phyloP scores from a whole-genome alignment of 2,888 invertebrate genomes.

The Drosophila nigricruria region DNA sequence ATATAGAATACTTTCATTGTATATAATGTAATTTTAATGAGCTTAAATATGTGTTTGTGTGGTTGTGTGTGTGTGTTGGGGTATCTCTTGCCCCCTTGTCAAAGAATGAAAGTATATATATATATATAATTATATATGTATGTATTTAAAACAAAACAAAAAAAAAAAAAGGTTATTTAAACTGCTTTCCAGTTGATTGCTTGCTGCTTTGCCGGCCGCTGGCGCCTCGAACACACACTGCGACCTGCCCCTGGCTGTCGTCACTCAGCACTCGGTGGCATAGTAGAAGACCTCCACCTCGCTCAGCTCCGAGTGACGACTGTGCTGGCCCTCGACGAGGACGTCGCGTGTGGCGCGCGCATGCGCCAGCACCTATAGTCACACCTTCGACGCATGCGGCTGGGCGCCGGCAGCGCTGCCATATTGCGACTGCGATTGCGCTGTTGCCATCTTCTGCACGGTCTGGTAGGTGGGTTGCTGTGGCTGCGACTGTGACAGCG shows the following conservation, averaged over 20 bases:
- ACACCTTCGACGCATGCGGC: slow-evolving; percentile 85
- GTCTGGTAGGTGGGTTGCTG: slow-evolving; percentile 83
- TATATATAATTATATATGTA: slow-evolving; percentile 9
- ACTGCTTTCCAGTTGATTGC: slow-evolving; percentile 41
- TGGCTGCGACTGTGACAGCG: slow-evolving; percentile 45
- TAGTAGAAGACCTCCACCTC: slow-evolving; percentile 82
- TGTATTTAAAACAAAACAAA: slow-evolving; percentile 20
- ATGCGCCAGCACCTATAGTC: slow-evolving; percentile 85
- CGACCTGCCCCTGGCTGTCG: background rate
- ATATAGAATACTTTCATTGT: slow-evolving; percentile 49
- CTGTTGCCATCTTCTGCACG: slow-evolving; percentile 72
- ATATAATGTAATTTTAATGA: slow-evolving; percentile 27
- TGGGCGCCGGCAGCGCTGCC: slow-evolving; percentile 76
- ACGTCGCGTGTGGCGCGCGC: slow-evolving; percentile 75
- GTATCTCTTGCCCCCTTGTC: slow-evolving; percentile 30
- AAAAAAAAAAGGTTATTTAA: slow-evolving; percentile 17
- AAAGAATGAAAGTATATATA: slow-evolving; percentile 17
- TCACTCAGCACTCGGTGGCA: slow-evolving; percentile 78
- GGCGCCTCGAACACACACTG: slow-evolving; percentile 31
- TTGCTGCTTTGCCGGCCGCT: slow-evolving; percentile 48
- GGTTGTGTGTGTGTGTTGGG: slow-evolving; percentile 3
- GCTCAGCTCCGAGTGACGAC: slow-evolving; percentile 46
- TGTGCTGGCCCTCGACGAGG: slow-evolving; percentile 48
- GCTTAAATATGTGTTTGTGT: slow-evolving; percentile 34
- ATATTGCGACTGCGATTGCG: slow-evolving; percentile 62